Evolutionary conservation across 2,797 vertebrate genomes (phyloP), one percentile per base, ranked within the genome.

Genomic region (Aulostomus chinensis): DNA sequence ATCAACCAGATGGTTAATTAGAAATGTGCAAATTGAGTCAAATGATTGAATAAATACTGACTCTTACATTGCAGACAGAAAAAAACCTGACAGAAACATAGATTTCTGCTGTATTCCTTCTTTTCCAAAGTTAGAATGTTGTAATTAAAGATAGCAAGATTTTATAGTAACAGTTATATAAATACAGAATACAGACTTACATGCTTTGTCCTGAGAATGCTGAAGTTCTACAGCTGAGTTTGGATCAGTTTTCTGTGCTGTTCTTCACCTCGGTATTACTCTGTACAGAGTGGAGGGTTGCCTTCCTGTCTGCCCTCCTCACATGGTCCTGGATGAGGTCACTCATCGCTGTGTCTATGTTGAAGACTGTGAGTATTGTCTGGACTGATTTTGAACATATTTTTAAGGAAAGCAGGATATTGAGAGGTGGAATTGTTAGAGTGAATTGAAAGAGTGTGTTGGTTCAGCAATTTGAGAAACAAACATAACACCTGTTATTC

Each of bases 261-360:
- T 14, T 34, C 3, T 24, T 52, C 5, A 17, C 10, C 29, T 8
- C 9, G 30, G 9, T 68, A 20, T 48, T 62, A 15, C 32, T 70
- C 34, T 86, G 15, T 39, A 0, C 80, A 99, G 97, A 80, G 93
- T 98, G 58, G 97, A 99, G 86, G 95, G 94, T 69, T 99, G 97
- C 78, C 81, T 96, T 35, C 95, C 96, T 20, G 76, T 80, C 5
- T 99, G 96, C 62, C 92, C 94, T n/a, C 25, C 72, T 13, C 86
- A 93, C 76, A 95, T 94, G 94, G 89, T 99, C 50, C 80, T 98
- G 85, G 97, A 99, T 78, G 94, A 99, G 82, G 77, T 96, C 70
- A 98, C 96, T 36, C 93, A 89, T 58, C 93, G 93, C 77, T 99
- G 97, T 46, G 97, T 98, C 46, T 88, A 92, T 67, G 56, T 89